phyloP scores from a whole-genome alignment of 2,797 vertebrate genomes.

The Zalophus californianus region DNA sequence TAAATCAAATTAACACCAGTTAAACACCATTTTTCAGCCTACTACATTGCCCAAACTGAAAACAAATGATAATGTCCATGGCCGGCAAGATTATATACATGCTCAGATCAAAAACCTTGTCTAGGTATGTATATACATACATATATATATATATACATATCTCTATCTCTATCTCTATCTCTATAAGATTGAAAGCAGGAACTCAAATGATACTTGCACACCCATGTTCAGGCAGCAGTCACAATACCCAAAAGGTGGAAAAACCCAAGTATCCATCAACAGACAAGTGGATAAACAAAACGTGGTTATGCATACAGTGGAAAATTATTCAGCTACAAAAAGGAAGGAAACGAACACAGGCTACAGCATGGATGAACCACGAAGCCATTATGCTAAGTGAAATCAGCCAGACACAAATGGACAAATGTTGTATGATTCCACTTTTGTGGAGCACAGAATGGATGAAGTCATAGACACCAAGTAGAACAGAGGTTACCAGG shows the following conservation, averaged over 20 bases:
- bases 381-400: neutral
- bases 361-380: neutral
- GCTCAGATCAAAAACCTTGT: neutral
- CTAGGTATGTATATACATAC: fast-evolving
- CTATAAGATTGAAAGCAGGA: neutral
- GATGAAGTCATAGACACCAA: neutral
- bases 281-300: neutral
- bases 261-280: neutral
- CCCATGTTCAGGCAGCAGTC: neutral
- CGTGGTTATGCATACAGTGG: neutral
- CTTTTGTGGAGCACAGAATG: neutral
- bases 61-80: neutral
- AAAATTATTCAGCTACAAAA: neutral
- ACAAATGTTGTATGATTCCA: neutral
- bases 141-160: fast-evolving
- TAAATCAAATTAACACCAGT: conserved; percentile 4
- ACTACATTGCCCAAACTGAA: neutral
- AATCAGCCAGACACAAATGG: neutral
- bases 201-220: neutral
- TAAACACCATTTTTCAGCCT: conserved; percentile 27
- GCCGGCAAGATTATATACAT: neutral
- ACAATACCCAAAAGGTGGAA: neutral
- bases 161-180: no score
- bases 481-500: neutral
- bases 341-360: neutral